Evolutionary conservation across 2,113 vertebrate genomes (phyloP), one percentile per base, ranked within the genome.

Genomic region (Caracal caracal): DNA sequence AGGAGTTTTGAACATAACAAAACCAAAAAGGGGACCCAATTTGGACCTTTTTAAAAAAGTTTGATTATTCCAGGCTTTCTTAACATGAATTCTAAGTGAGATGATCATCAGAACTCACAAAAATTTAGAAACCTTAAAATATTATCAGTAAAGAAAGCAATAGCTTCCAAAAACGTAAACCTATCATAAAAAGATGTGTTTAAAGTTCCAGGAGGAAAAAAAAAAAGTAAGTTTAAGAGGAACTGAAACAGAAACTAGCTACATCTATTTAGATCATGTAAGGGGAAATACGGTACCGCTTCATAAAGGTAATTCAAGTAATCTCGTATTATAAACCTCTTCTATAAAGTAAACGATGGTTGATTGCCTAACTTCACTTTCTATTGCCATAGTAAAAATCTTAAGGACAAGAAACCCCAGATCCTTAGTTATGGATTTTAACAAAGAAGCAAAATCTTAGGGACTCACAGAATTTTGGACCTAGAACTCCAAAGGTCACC

Each of bases 91-190:
- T 93, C 95, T 95, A 94, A 95, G 28, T 66, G 40, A 86, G 75
- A 91, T 80, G 73, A 68, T 87, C 56, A 93, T 90, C 79, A 93
- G 71, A 95, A 95, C 47, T 90, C 71, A 96, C 28, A 96, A 94
- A 97, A 95, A 79, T 15, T 88, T 88, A 71, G 20, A 94, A 94
- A 96, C 16, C 7, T 93, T 81, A 95, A 92, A 95, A 90, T 59
- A 68, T 28, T 86, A 71, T 63, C 9, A 84, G 75, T 66, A 49
- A 95, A 90, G n/a, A 97, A 96, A 96, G 43, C 20, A 95, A 94
- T 2, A 84, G 37, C 28, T 90, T 94, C 71, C 56, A 37, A 96
- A 97, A 97, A 88, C 47, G 30, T 68, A 73, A 93, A 81, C 66
- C 68, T 88, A 82, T 85, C 73, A 80, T 76, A 78, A 90, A 97